Evolutionary conservation across 2,797 vertebrate genomes (phyloP), one percentile per base, ranked within the genome.

Genomic region (Thaleichthys pacificus): DNA sequence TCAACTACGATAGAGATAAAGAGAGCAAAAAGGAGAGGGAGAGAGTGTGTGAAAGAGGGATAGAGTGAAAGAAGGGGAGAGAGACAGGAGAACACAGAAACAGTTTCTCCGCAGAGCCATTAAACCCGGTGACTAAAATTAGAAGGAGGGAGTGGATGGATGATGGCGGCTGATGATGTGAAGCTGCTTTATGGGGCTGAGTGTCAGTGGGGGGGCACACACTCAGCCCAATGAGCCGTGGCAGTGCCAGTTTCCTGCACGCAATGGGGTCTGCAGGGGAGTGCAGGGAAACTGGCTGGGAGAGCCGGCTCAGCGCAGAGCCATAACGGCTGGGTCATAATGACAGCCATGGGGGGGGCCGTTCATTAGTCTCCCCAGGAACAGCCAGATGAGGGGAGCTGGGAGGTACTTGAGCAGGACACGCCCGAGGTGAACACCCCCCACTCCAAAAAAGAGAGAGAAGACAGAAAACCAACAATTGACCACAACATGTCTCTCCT

Each of bases 161-260:
- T 91, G 84, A 90, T 90, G 85, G 82, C 82, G 84, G 87, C 88
- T 89, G 87, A 91, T 89, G 90, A 86, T 89, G 87, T 89, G 86
- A 83, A 91, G 87, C 87, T 87, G 87, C 83, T 87, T 91, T 89
- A 88, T 89, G 87, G 82, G 85, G 82, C 74, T 80, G 81, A 80
- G 79, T 80, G 77, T 75, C 74, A 75, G 87, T 73, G 80, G 69
- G 57, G 82, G 67, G 81, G 88, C 86, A 85, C 51, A 56, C 51
- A 17, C 15, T 86, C 82, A 87, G 87, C 82, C 85, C 88, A 91
- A 91, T 92, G 91, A 91, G 88, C 86, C 89, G 76, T 87, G 72
- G 79, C 71, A 88, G 81, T 80, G 78, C 82, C 83, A 84, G 88
- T 84, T 88, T 85, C 80, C 77, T 80, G 81, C 84, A 75, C 86